These are phyloP conservation scores for Miniopterus natalensis DNA, from an alignment of 2,113 vertebrate species.

Conservation along the genomic window DNA sequence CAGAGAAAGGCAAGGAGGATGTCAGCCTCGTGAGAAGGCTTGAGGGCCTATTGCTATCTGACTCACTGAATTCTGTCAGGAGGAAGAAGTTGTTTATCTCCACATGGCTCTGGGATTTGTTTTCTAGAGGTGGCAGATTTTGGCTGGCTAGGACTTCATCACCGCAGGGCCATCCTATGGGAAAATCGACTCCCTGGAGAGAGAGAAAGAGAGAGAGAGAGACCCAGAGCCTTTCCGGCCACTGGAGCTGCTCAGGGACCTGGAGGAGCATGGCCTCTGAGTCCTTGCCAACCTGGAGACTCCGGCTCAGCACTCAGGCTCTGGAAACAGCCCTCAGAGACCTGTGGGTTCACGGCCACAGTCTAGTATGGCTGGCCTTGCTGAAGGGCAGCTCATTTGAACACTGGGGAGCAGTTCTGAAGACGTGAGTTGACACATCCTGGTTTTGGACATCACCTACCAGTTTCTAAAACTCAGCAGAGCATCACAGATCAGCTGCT, in stretches of 20 bases:
- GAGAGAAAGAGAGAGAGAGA: no score
- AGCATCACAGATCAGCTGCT: accelerated
- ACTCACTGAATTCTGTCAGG: neutral
- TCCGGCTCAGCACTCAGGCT: neutral
- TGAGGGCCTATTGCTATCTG: accelerated
- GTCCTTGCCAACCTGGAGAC: neutral
- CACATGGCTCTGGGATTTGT: neutral
- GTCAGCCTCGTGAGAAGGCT: neutral
- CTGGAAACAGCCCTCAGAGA: neutral
- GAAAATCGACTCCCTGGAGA: neutral
- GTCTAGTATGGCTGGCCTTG: neutral
- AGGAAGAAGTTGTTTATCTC: neutral
- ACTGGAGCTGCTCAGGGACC: neutral
- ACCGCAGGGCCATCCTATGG: neutral
- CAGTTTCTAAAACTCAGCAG: neutral
- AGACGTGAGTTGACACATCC: neutral
- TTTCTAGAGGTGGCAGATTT: neutral
- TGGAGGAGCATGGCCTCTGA: neutral
- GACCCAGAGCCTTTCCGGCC: neutral
- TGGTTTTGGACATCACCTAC: neutral
- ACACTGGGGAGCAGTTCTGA: neutral
- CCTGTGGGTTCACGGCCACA: neutral
- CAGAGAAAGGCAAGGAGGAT: neutral
- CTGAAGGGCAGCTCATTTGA: neutral
- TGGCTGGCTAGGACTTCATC: neutral